Conservation (phyloP, 2,797 vertebrate species). For the Tragopan temminckii region DNA sequence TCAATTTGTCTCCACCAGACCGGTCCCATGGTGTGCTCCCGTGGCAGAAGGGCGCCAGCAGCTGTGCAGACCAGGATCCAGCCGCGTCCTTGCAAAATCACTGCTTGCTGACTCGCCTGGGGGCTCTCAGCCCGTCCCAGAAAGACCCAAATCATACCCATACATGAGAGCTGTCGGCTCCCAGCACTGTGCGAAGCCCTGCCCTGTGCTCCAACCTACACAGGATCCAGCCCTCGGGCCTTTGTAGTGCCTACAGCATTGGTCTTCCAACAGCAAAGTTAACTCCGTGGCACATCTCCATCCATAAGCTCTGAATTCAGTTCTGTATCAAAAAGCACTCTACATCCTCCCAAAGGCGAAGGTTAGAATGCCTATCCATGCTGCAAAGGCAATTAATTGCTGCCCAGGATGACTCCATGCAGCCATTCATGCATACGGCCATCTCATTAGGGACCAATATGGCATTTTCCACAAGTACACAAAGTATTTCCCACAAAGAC, state of each 20-base stretch:
- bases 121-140: background rate
- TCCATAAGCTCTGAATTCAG: background rate
- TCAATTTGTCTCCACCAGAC: background rate
- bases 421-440: background rate
- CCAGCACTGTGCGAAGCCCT: background rate
- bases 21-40: background rate
- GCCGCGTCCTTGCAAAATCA: too few relatives aligned
- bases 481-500: background rate
- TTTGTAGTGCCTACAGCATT: background rate
- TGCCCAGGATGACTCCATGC: background rate
- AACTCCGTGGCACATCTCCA: rapidly evolving
- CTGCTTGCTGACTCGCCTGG: background rate
- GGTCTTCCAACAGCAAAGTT: background rate
- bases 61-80: too few relatives aligned
- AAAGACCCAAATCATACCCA: background rate
- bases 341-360: background rate
- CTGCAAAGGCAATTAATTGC: background rate
- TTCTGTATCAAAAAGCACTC: background rate
- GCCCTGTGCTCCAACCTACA: background rate
- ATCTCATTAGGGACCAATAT: background rate
- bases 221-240: background rate
- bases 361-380: background rate
- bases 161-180: background rate
- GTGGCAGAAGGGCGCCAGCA: background rate
- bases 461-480: background rate